A percentile compares a stretch with the other conserved stretches of the same genome.
phyloP scores from a whole-genome alignment of 2,888 invertebrate genomes.

The Abrostola triplasia region DNA sequence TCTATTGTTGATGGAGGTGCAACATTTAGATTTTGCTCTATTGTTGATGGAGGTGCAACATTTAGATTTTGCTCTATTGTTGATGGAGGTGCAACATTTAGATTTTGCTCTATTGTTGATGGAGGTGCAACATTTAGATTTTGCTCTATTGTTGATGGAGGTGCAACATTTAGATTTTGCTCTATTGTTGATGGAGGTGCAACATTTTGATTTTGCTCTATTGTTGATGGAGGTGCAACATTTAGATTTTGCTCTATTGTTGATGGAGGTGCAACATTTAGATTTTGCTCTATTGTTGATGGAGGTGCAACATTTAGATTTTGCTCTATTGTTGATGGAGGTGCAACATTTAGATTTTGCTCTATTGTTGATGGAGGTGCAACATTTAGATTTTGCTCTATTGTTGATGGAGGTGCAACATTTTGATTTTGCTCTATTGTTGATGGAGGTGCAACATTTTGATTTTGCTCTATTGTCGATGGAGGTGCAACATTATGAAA shows the following conservation, averaged over 20 bases:
- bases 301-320: not conserved
- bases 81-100: slow-evolving; percentile 18
- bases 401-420: slow-evolving; percentile 1
- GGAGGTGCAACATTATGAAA: slow-evolving; percentile 19
- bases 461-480: slow-evolving; percentile 5
- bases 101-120: not conserved
- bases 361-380: not conserved
- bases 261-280: not conserved
- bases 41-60: slow-evolving; percentile 2
- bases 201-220: slow-evolving; percentile 19
- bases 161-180: slow-evolving; percentile 3
- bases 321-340: no score
- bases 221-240: slow-evolving; percentile 1
- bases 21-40: slow-evolving; percentile 7
- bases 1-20: not conserved
- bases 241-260: slow-evolving; percentile 6
- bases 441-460: slow-evolving; percentile 5
- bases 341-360: no score
- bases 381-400: slow-evolving; percentile 1
- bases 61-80: slow-evolving; percentile 4
- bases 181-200: slow-evolving; percentile 11
- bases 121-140: slow-evolving; percentile 8
- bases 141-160: not conserved
- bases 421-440: slow-evolving; percentile 6
- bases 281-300: no score